Percentiles rank a stretch among this genome's conserved stretches.
Conservation (phyloP, 2,888 invertebrate species). For the Pasiphila rectangulata region DNA sequence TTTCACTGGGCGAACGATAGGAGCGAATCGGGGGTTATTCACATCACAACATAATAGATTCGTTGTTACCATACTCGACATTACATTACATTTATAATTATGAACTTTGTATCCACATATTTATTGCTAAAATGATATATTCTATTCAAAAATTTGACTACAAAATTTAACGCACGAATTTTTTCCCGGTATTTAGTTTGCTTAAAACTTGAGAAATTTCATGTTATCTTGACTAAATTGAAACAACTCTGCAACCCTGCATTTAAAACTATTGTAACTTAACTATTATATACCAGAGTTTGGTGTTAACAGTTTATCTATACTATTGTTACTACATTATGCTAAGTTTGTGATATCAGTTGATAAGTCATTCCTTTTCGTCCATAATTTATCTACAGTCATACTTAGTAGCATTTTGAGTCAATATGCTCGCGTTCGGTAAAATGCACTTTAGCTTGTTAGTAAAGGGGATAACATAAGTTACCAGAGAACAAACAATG, state of each 20-base stretch:
- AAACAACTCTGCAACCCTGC: slow-evolving; percentile 5
- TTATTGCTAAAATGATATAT: slow-evolving; percentile 10
- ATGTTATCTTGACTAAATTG: background rate
- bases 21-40: slow-evolving; percentile 45
- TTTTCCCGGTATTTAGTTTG: background rate
- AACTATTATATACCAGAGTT: slow-evolving; percentile 2
- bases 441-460: slow-evolving; percentile 34
- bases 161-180: background rate
- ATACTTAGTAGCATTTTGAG: slow-evolving; percentile 15
- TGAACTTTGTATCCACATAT: slow-evolving; percentile 13
- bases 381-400: slow-evolving; percentile 20
- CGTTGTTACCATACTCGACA: slow-evolving; percentile 52
- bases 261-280: slow-evolving; percentile 7
- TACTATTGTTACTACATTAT: slow-evolving; percentile 9
- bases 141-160: slow-evolving; percentile 11
- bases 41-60: slow-evolving; percentile 63
- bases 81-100: slow-evolving; percentile 25
- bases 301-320: slow-evolving; percentile 2
- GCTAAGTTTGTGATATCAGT: slow-evolving; percentile 15
- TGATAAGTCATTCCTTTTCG: slow-evolving; percentile 15
- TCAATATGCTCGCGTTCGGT: slow-evolving; percentile 17
- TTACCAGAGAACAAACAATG: slow-evolving; percentile 7
- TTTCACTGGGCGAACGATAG: slow-evolving; percentile 47
- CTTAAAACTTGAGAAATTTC: background rate
- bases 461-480: slow-evolving; percentile 11